A percentile compares a stretch with the other conserved stretches of the same genome.
Conservation (phyloP, 92 coral and sea anemone genomes). For the Isaurus tuberculatus region DNA sequence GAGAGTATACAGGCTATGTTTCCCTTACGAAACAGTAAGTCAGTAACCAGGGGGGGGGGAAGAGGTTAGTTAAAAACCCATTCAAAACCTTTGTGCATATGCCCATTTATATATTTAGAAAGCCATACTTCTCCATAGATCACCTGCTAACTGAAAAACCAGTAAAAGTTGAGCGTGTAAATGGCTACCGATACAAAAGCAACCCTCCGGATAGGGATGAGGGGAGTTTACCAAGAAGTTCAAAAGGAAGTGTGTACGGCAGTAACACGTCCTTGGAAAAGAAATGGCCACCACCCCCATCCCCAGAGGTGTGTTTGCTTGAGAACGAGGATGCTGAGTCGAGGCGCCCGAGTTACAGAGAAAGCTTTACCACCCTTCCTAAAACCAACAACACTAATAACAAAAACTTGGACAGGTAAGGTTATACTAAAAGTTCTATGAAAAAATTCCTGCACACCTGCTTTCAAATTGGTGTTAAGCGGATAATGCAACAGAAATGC, state of each 20-base stretch:
- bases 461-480: too few relatives aligned
- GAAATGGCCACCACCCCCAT: slow-evolving; percentile 45
- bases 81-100: background rate
- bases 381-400: slow-evolving; percentile 37
- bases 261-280: slow-evolving; percentile 28
- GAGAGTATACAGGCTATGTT: too few relatives aligned
- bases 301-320: slow-evolving; percentile 30
- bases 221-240: slow-evolving; percentile 28
- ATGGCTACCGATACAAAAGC: slow-evolving; percentile 39
- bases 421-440: background rate
- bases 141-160: background rate
- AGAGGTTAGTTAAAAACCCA: background rate
- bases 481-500: too few relatives aligned
- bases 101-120: background rate
- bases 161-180: slow-evolving; percentile 32
- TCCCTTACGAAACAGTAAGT: too few relatives aligned
- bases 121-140: background rate
- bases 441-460: background rate
- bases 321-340: slow-evolving; percentile 19
- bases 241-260: slow-evolving; percentile 13
- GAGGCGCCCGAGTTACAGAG: background rate
- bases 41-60: too few relatives aligned
- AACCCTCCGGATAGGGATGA: background rate
- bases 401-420: slow-evolving; percentile 39
- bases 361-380: slow-evolving; percentile 4